These are phyloP conservation scores for Aphrocallistes beatrix DNA, from an alignment of 37 sponge, comb jelly and placozoan species.

Conservation along the genomic window DNA sequence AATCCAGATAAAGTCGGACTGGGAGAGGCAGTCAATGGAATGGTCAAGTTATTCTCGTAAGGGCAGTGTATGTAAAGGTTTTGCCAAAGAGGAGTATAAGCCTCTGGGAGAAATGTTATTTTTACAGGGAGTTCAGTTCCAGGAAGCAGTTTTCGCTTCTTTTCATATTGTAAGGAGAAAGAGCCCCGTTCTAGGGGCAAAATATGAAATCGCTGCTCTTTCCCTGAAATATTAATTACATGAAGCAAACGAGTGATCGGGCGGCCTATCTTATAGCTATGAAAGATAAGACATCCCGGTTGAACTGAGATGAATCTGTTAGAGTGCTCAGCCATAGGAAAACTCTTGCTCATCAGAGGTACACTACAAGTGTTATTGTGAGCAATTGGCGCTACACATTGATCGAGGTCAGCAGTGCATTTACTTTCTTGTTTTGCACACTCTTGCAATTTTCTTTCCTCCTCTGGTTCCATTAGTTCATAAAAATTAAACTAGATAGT, in stretches of 20 bases:
- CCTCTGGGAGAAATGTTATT: not conserved
- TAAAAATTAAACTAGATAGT: no score
- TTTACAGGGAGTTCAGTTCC: not conserved
- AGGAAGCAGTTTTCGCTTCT: not conserved
- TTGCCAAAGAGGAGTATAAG: not conserved
- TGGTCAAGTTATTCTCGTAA: not conserved
- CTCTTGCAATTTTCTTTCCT: no score
- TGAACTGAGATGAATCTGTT: not conserved
- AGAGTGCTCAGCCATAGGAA: not conserved
- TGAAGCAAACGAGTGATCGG: not conserved
- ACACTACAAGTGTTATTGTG: no score
- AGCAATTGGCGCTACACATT: no score
- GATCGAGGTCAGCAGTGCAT: no score
- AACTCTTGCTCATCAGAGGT: not conserved
- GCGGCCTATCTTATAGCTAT: not conserved
- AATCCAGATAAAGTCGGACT: not conserved
- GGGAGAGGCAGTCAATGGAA: not conserved
- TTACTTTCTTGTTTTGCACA: no score
- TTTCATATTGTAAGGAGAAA: not conserved
- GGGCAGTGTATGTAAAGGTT: not conserved
- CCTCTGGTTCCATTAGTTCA: no score
- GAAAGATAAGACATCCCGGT: not conserved
- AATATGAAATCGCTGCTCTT: not conserved
- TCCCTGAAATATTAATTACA: not conserved
- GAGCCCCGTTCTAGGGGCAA: not conserved